Conservation (phyloP, 2,797 vertebrate genomes). For the Neosalanx taihuensis region DNA sequence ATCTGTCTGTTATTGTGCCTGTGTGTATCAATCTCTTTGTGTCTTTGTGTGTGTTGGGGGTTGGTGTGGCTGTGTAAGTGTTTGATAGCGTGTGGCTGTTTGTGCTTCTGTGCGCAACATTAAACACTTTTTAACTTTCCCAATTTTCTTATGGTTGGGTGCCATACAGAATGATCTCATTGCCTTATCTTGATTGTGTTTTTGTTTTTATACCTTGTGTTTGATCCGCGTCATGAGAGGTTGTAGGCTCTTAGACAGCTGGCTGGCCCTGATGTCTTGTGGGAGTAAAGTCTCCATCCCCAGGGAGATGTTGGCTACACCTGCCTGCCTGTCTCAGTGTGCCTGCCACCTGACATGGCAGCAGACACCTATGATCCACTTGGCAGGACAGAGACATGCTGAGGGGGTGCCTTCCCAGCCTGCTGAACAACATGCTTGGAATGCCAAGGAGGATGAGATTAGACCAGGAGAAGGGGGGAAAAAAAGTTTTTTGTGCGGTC, state of each 20-base stretch:
- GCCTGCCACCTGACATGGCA: constrained; percentile 10
- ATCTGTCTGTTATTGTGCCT: no score
- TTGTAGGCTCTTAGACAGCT: not conserved
- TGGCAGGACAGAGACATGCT: constrained; percentile 2
- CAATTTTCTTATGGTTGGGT: no score
- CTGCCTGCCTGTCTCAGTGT: constrained; percentile 2
- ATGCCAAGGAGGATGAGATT: not conserved
- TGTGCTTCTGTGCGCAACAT: no score
- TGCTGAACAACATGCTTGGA: not conserved
- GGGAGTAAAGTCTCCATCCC: constrained; percentile 3
- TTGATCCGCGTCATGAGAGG: not conserved
- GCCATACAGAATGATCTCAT: no score
- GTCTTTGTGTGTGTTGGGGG: no score
- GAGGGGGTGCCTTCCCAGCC: not conserved
- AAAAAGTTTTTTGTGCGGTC: no score
- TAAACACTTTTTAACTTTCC: no score
- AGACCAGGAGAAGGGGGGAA: not conserved
- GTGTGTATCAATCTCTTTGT: not conserved
- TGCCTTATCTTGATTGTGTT: no score
- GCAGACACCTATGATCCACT: constrained; percentile 10
- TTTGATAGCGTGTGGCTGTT: no score
- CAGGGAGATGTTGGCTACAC: not conserved
- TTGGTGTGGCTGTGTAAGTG: no score
- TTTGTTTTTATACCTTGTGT: no score
- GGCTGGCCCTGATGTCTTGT: constrained; percentile 3